These are phyloP conservation scores for Drosophila cyrtoloma DNA, from an alignment of 2,888 invertebrate genomes.

Conservation along the genomic window DNA sequence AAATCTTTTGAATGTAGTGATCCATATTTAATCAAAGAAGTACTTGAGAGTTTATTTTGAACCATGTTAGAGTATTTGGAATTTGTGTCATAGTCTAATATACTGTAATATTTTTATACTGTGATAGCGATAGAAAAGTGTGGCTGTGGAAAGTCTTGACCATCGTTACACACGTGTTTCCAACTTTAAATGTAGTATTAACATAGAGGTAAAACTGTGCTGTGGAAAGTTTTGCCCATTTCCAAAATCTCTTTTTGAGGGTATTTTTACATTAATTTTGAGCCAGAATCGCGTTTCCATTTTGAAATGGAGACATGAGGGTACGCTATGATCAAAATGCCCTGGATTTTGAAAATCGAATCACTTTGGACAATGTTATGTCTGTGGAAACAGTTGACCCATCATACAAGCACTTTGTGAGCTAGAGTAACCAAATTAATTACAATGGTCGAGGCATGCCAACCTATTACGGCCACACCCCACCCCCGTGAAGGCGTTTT, in stretches of 20 bases:
- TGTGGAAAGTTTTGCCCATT: background rate
- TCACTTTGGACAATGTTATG: background rate
- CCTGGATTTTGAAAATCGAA: background rate
- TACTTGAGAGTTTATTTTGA: background rate
- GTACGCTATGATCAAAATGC: background rate
- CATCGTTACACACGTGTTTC: no score
- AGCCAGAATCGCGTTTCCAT: background rate
- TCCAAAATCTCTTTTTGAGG: background rate
- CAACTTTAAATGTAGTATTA: background rate
- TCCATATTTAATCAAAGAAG: conserved; percentile 11
- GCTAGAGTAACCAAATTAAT: background rate
- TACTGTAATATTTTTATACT: background rate
- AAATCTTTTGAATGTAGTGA: background rate
- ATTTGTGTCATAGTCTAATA: background rate
- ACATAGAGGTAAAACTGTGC: background rate
- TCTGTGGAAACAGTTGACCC: background rate
- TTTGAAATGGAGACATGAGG: background rate
- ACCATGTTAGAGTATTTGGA: background rate
- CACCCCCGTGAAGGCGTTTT: background rate
- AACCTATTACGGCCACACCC: background rate
- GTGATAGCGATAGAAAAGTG: background rate
- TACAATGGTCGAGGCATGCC: background rate
- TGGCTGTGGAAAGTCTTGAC: no score
- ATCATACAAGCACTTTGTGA: background rate
- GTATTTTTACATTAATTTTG: background rate